phyloP scores from a whole-genome alignment of 2,113 vertebrate species.

The Vulpes lagopus region DNA sequence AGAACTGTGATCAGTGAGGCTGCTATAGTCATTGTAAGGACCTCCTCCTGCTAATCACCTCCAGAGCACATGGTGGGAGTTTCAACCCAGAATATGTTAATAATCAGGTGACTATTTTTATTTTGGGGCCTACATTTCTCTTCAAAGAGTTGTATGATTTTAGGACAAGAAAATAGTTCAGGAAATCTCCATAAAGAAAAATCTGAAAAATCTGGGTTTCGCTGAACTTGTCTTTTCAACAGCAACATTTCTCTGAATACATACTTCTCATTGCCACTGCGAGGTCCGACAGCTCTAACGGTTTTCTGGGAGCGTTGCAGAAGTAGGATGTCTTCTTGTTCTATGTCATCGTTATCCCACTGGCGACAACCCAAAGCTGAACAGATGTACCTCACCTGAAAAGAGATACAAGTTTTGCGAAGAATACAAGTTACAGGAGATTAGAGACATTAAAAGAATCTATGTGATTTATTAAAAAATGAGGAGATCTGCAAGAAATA shows the following conservation, averaged over 20 bases:
- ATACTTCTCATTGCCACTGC: slow-evolving; percentile 96
- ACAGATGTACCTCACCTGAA: slow-evolving; percentile 96
- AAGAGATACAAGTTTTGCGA: background rate
- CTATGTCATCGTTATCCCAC: slow-evolving; percentile 93
- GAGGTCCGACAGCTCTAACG: slow-evolving; percentile 95
- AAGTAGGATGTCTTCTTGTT: slow-evolving; percentile 94
- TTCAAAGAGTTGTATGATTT: background rate
- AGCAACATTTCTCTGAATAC: slow-evolving; percentile 69
- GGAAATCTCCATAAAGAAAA: slow-evolving; percentile 43
- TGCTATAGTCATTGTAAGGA: background rate
- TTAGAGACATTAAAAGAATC: background rate
- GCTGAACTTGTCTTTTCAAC: background rate
- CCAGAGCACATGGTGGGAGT: background rate
- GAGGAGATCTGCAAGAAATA: background rate
- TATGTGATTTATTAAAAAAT: background rate
- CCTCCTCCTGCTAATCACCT: background rate
- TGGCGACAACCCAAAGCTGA: slow-evolving; percentile 95
- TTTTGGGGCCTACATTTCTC: background rate
- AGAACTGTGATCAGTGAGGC: background rate
- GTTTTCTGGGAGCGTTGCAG: slow-evolving; percentile 98
- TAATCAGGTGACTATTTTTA: background rate
- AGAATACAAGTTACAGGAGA: background rate
- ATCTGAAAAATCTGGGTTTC: background rate
- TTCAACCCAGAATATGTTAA: background rate
- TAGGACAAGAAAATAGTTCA: background rate